Evolutionary conservation across 2,888 invertebrate species (phyloP).

Genomic region (Leptinotarsa juncta): DNA sequence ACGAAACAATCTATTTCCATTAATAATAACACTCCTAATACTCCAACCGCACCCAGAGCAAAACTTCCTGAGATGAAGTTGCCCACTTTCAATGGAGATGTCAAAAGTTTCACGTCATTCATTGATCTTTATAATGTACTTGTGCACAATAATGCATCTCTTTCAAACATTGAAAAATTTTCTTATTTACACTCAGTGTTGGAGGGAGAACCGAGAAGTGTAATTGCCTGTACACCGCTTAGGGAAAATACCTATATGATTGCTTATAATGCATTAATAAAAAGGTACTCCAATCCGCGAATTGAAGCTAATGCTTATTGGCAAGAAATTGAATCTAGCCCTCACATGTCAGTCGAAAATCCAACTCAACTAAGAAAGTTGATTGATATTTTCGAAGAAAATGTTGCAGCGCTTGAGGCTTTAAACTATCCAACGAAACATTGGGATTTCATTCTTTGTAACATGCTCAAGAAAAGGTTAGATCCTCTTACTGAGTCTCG

Average conservation of each 20-base stretch:
- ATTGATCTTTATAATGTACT: constrained; percentile 12
- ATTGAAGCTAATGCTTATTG: constrained; percentile 6
- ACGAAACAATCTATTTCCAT: neutral
- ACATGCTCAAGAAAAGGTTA: constrained; percentile 12
- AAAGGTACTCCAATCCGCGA: constrained; percentile 16
- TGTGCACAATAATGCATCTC: no score
- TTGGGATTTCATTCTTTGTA: constrained; percentile 18
- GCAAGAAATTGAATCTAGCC: constrained; percentile 12
- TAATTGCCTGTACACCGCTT: constrained; percentile 16
- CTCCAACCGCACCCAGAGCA: constrained; percentile 7
- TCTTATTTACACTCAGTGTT: constrained; percentile 9
- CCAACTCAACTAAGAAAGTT: constrained; percentile 15
- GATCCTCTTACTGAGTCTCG: neutral
- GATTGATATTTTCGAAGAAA: constrained; percentile 6
- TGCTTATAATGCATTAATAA: constrained; percentile 11
- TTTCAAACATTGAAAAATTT: constrained; percentile 15
- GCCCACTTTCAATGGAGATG: constrained; percentile 18
- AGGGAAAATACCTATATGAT: constrained; percentile 1
- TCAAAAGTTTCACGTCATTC: constrained; percentile 9
- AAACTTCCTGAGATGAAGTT: constrained; percentile 16
- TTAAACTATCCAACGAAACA: neutral
- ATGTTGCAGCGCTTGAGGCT: neutral
- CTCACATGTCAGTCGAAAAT: constrained; percentile 2
- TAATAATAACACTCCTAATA: neutral
- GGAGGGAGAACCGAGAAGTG: constrained; percentile 6